A percentile compares a stretch with the other conserved stretches of the same genome.
Evolutionary conservation across 2,797 vertebrate genomes (phyloP).

Genomic region (Leptodactylus fallax): DNA sequence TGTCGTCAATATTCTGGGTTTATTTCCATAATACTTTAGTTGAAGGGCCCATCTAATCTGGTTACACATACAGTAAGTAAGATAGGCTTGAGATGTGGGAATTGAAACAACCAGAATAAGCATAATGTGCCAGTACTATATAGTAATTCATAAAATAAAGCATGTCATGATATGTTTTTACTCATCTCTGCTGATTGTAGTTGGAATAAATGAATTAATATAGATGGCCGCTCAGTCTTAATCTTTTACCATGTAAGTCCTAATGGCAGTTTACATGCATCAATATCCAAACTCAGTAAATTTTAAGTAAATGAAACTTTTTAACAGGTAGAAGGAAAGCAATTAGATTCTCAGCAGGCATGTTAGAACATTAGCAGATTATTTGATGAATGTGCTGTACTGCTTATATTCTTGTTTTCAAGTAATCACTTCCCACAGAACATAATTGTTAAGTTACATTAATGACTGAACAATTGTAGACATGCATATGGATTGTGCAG

Average conservation of each 20-base stretch:
- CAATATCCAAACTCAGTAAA: constrained; percentile 44
- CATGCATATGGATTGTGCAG: constrained; percentile 30
- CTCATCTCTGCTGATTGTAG: not conserved
- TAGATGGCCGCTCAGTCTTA: not conserved
- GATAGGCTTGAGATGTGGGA: not conserved
- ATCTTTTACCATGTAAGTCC: constrained; percentile 11
- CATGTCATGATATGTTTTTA: not conserved
- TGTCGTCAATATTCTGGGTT: not conserved
- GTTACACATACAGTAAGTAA: not conserved
- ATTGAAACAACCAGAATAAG: not conserved
- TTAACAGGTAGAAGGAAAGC: constrained; percentile 59
- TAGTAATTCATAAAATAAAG: not conserved
- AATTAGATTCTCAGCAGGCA: constrained; percentile 62
- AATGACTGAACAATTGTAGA: constrained; percentile 48
- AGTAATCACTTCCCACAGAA: constrained; percentile 59
- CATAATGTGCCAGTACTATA: not conserved
- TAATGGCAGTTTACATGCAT: constrained; percentile 47
- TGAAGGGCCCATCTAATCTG: not conserved
- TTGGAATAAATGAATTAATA: not conserved
- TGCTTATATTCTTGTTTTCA: constrained; percentile 58
- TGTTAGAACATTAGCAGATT: constrained; percentile 56
- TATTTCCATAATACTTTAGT: not conserved
- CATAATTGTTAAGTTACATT: constrained; percentile 60
- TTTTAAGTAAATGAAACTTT: constrained; percentile 60
- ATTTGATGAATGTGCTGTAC: constrained; percentile 59